Evolutionary conservation across 2,113 vertebrate genomes (phyloP), one percentile per base, ranked within the genome.

Genomic region (Dissostichus mawsoni): DNA sequence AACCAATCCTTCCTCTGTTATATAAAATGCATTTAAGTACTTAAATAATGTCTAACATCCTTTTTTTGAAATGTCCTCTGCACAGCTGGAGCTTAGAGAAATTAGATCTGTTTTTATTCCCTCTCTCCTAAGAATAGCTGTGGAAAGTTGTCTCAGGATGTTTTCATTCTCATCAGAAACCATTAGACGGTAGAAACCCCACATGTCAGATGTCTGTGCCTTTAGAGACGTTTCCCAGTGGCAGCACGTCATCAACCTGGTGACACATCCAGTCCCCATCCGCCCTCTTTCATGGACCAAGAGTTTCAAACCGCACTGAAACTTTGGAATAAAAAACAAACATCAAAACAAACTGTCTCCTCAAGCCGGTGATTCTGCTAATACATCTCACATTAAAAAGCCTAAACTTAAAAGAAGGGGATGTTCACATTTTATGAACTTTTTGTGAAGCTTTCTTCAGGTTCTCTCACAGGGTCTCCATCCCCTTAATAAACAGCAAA

Each of bases 191-290:
- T 74, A 84, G 82, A 80, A 65, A 58, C 80, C 71, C 90, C 89
- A 87, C 83, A 91, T 89, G 87, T 90, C 90, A 90, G 69, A 81
- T 45, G 63, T 69, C 77, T 71, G 47, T 53, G 56, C 82, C 89
- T 80, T 78, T 61, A 10, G 91, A 90, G 87, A 87, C 76, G n/a
- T 81, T 81, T 90, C 73, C 82, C 76, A 57, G 81, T 68, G 81
- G 88, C 87, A 85, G 71, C 86, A 86, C 84, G 20, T 86, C 90
- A 87, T 53, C 84, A 92, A 88, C 84, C 84, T 75, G 82, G 29
- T 88, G 88, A 93, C 90, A 91, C 78, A 78, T 90, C 69, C 29
- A 12, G 68, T 90, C 81, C 84, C 82, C 51, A 80, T 71, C 41
- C 66, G 11, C 76, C 59, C 45, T 2, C 0, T 73, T 82, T 41